Conservation (phyloP, 1,140 invertebrate genomes). For the Zaprionus kolodkinae region DNA sequence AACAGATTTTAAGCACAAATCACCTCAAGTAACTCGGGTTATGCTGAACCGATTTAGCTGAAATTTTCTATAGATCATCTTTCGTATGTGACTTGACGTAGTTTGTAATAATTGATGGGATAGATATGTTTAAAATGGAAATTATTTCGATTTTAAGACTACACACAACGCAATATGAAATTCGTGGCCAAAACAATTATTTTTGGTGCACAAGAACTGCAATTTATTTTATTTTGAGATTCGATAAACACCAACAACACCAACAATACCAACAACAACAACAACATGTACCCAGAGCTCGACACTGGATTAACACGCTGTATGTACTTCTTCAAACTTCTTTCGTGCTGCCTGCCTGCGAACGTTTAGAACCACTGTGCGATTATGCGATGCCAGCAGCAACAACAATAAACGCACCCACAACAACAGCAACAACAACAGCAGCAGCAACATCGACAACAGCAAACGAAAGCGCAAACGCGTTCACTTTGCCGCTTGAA, state of each 20-base stretch:
- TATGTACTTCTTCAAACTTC: constrained; percentile 81
- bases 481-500: constrained; percentile 75
- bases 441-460: constrained; percentile 23
- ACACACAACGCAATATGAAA: constrained; percentile 71
- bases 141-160: neutral
- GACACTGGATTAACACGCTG: constrained; percentile 79
- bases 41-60: neutral
- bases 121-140: neutral
- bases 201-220: constrained; percentile 37
- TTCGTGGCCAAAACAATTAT: constrained; percentile 55
- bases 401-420: constrained; percentile 28
- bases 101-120: neutral
- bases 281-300: constrained; percentile 38
- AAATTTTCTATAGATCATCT: neutral
- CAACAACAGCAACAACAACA: constrained; percentile 24
- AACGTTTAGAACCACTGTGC: constrained; percentile 62
- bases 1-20: constrained; percentile 18
- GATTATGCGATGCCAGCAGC: constrained; percentile 50
- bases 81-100: neutral
- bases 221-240: constrained; percentile 67
- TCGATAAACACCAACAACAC: constrained; percentile 41
- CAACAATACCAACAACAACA: constrained; percentile 28
- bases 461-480: constrained; percentile 74
- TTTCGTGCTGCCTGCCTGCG: constrained; percentile 71
- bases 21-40: constrained; percentile 8